phyloP scores from a whole-genome alignment of 2,888 invertebrate species.

The Coleophora flavipennella region DNA sequence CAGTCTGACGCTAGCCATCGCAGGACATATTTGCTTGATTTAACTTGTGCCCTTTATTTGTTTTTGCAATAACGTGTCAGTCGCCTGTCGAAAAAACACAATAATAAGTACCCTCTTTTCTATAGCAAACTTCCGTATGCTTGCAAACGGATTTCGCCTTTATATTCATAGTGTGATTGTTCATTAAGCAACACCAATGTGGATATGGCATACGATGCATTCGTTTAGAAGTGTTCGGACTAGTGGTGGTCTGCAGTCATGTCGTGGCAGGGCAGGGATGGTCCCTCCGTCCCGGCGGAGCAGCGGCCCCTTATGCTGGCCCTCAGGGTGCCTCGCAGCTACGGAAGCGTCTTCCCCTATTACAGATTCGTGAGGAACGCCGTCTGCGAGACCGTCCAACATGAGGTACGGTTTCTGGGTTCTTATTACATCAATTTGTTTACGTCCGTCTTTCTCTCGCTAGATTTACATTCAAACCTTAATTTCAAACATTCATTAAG shows the following conservation, averaged over 20 bases:
- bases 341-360: constrained; percentile 75
- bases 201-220: constrained; percentile 43
- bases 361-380: constrained; percentile 73
- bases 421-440: too few relatives aligned
- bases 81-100: background rate
- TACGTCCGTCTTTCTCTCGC: too few relatives aligned
- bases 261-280: constrained; percentile 34
- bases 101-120: background rate
- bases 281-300: constrained; percentile 41
- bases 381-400: constrained; percentile 39
- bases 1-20: constrained; percentile 22
- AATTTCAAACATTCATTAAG: too few relatives aligned
- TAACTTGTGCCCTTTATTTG: too few relatives aligned
- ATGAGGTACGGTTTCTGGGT: constrained; percentile 36
- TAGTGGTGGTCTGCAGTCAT: constrained; percentile 30
- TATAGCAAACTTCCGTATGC: background rate
- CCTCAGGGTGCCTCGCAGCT: constrained; percentile 64
- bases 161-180: too few relatives aligned
- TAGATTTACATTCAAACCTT: too few relatives aligned
- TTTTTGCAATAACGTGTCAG: background rate
- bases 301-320: constrained; percentile 52
- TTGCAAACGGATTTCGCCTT: too few relatives aligned
- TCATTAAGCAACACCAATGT: constrained; percentile 25
- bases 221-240: constrained; percentile 32
- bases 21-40: constrained; percentile 6